A percentile compares a stretch with the other conserved stretches of the same genome.
Conservation (phyloP, 2,797 vertebrate species). For the Nasua narica region DNA sequence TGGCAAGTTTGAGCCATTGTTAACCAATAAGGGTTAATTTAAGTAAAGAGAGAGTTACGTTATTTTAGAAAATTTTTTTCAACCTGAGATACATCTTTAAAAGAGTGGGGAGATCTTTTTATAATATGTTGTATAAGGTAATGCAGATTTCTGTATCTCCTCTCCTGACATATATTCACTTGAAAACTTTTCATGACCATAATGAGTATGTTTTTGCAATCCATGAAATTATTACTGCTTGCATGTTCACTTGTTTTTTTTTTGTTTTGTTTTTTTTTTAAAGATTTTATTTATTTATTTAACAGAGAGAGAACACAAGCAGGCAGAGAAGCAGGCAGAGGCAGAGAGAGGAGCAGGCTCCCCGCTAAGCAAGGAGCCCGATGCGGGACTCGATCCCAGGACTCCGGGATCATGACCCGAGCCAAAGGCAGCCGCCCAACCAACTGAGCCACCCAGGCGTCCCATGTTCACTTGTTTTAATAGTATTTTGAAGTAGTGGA, state of each 20-base stretch:
- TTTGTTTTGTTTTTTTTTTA: too few relatives aligned
- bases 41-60: neutral
- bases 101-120: neutral
- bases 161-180: neutral
- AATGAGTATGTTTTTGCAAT: constrained; percentile 6
- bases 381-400: too few relatives aligned
- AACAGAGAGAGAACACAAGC: too few relatives aligned
- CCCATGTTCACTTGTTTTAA: neutral
- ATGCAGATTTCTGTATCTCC: neutral
- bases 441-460: too few relatives aligned
- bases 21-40: neutral
- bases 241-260: too few relatives aligned
- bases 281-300: too few relatives aligned
- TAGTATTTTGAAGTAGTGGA: neutral
- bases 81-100: neutral
- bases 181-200: neutral
- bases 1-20: neutral
- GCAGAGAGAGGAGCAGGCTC: too few relatives aligned
- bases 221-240: neutral
- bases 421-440: too few relatives aligned
- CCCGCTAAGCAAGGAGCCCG: too few relatives aligned
- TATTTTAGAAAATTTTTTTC: neutral
- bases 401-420: too few relatives aligned
- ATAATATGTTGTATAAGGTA: neutral
- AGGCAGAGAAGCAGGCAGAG: too few relatives aligned